Conservation (phyloP, 2,888 invertebrate genomes). For the Temnothorax unifasciatus region DNA sequence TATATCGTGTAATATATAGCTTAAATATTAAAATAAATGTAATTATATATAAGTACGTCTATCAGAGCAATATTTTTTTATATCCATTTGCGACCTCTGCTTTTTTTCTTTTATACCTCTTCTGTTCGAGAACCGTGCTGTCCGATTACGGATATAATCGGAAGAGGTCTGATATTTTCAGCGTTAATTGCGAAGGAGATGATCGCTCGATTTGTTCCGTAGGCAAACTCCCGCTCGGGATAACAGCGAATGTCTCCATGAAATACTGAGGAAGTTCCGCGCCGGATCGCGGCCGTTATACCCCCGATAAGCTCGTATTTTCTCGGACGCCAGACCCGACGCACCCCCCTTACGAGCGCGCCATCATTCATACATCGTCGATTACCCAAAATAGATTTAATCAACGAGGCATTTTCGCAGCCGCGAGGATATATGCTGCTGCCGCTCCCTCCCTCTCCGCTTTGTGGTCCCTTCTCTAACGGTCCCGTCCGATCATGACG, state of each 20-base stretch:
- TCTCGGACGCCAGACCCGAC: slow-evolving; percentile 48
- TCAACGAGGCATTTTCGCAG: slow-evolving; percentile 76
- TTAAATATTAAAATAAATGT: not conserved
- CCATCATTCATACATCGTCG: slow-evolving; percentile 79
- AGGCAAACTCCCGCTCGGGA: slow-evolving; percentile 52
- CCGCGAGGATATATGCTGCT: slow-evolving; percentile 68
- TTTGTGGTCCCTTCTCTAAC: slow-evolving; percentile 27
- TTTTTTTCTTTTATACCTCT: not conserved
- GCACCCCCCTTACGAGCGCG: slow-evolving; percentile 41
- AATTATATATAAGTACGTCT: not conserved
- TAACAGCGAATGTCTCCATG: slow-evolving; percentile 52
- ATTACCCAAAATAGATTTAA: slow-evolving; percentile 82
- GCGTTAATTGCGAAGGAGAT: slow-evolving; percentile 62
- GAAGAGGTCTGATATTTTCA: slow-evolving; percentile 24
- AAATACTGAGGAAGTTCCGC: slow-evolving; percentile 62
- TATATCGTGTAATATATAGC: not conserved
- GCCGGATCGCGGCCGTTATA: slow-evolving; percentile 47
- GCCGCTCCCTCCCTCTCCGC: slow-evolving; percentile 17
- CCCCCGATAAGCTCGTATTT: slow-evolving; percentile 56
- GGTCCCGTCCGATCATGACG: slow-evolving; percentile 77
- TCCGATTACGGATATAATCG: not conserved
- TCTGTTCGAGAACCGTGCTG: not conserved
- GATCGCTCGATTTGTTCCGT: slow-evolving; percentile 62
- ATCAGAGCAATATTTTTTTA: not conserved
- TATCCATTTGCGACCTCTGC: not conserved